Evolutionary conservation across 1,140 invertebrate species (phyloP).

Genomic region (Lepidurus couesii): DNA sequence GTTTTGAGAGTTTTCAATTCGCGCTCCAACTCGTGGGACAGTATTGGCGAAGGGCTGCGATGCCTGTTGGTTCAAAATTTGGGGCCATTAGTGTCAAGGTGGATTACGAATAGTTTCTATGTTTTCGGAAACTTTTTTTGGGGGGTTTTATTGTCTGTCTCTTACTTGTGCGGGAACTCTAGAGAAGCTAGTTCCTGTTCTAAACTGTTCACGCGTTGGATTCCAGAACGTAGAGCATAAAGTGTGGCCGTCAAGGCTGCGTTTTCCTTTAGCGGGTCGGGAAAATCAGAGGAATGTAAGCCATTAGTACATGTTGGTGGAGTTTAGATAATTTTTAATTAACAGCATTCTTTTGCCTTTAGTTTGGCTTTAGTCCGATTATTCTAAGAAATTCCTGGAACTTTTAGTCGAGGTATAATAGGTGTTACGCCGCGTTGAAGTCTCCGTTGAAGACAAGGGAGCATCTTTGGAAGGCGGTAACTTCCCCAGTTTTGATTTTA

Average conservation of each 20-base stretch:
- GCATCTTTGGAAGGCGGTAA: too few relatives aligned
- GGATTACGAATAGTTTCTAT: not conserved
- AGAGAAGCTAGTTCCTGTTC: not conserved
- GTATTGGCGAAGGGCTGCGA: not conserved
- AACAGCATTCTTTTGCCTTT: too few relatives aligned
- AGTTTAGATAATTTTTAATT: too few relatives aligned
- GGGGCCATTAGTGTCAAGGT: not conserved
- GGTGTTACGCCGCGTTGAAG: too few relatives aligned
- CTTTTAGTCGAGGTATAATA: too few relatives aligned
- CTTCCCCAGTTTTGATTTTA: too few relatives aligned
- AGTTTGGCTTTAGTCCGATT: too few relatives aligned
- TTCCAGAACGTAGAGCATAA: not conserved
- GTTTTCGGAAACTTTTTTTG: not conserved
- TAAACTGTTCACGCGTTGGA: not conserved
- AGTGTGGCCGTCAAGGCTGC: not conserved
- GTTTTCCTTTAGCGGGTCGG: not conserved
- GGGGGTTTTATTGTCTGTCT: not conserved
- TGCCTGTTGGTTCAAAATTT: not conserved
- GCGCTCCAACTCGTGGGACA: not conserved
- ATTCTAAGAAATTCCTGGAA: too few relatives aligned
- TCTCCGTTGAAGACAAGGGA: too few relatives aligned
- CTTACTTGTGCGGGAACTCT: conserved; percentile 3
- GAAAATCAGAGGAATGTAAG: not conserved
- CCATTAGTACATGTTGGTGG: too few relatives aligned
- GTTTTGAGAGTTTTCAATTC: not conserved